Percentiles rank a stretch among this genome's conserved stretches.
Evolutionary conservation across 2,888 invertebrate genomes (phyloP).

Genomic region (Agapetus fuscipes): DNA sequence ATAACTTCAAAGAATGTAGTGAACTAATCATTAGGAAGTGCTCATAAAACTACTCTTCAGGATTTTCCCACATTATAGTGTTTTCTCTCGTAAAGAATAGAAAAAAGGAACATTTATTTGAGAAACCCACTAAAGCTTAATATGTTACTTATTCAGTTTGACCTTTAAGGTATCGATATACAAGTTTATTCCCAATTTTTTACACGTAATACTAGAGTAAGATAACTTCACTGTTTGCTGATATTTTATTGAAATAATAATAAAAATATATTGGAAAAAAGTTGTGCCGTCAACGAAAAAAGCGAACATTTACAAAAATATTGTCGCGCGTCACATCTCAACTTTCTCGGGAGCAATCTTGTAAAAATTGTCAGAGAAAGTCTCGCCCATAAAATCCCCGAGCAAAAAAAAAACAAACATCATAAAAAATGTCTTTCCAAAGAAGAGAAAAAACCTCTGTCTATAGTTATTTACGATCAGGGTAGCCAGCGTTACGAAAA

Average conservation of each 20-base stretch:
- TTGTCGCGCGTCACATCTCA: constrained; percentile 9
- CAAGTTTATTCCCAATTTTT: not conserved
- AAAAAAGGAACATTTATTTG: no score
- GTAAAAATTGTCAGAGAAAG: constrained; percentile 6
- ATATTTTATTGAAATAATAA: no score
- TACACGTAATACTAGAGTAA: not conserved
- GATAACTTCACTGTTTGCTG: not conserved
- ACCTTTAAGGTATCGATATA: no score
- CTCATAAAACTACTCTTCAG: no score
- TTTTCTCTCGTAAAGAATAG: no score
- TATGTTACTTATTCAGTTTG: no score
- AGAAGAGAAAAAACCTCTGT: constrained; percentile 11
- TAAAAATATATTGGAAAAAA: no score
- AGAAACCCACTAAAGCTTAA: no score
- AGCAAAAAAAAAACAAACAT: constrained; percentile 20
- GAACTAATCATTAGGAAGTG: no score
- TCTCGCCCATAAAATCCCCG: constrained; percentile 14
- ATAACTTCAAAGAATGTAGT: no score
- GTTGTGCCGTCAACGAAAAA: no score
- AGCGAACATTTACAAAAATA: constrained; percentile 4
- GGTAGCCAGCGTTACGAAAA: constrained; percentile 3
- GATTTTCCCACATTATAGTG: no score
- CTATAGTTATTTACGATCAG: constrained; percentile 15
- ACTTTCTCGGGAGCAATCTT: constrained; percentile 6
- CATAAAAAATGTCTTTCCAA: constrained; percentile 17